phyloP scores from a whole-genome alignment of 2,113 vertebrate genomes.

The Bufo bufo region DNA sequence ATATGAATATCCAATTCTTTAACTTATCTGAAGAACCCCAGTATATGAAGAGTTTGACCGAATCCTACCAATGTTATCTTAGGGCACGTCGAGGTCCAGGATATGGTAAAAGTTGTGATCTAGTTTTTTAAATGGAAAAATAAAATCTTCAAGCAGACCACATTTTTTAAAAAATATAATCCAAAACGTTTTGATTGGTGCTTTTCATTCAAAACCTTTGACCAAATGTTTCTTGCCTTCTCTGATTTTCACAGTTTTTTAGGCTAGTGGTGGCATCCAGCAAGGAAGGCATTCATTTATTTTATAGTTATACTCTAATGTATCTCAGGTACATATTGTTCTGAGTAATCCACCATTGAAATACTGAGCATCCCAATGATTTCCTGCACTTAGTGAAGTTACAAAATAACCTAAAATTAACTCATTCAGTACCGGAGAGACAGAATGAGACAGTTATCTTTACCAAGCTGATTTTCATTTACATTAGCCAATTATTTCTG shows the following conservation, averaged over 20 bases:
- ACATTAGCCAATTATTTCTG: conserved; percentile 55
- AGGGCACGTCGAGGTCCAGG: neutral
- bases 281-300: neutral
- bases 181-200: neutral
- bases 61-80: neutral
- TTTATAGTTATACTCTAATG: neutral
- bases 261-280: neutral
- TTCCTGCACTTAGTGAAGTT: neutral
- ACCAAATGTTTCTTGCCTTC: neutral
- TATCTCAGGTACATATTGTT: neutral
- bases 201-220: neutral
- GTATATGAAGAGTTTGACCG: too few relatives aligned
- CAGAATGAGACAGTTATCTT: conserved; percentile 29
- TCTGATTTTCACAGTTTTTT: neutral
- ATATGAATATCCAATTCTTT: too few relatives aligned
- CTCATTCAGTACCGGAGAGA: conserved; percentile 41
- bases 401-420: conserved; percentile 41
- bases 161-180: too few relatives aligned
- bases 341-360: neutral
- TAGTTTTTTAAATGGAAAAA: neutral
- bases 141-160: neutral
- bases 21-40: too few relatives aligned
- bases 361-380: neutral
- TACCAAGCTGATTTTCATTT: conserved; percentile 52
- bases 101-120: neutral